Percentiles rank a stretch among this genome's conserved stretches.
Evolutionary conservation across 2,888 invertebrate species (phyloP).

Genomic region (Torymus auratus): DNA sequence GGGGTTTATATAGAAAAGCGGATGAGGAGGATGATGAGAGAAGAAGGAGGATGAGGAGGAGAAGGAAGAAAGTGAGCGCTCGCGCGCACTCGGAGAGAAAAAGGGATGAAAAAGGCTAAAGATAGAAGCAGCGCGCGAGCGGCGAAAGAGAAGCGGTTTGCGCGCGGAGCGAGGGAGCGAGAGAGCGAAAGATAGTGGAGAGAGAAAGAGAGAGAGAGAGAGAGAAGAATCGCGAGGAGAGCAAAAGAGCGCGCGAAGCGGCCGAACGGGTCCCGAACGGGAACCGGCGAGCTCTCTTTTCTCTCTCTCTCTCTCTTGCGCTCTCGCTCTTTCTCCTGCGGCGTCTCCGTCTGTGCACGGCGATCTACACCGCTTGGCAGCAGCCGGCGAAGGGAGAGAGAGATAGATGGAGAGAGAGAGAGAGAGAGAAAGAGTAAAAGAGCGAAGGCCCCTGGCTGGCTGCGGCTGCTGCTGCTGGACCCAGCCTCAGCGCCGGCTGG

Average conservation of each 20-base stretch:
- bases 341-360: neutral
- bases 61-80: conserved; percentile 55
- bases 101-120: conserved; percentile 33
- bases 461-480: conserved; percentile 63
- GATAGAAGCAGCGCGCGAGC: neutral
- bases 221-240: conserved; percentile 24
- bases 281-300: conserved; percentile 45
- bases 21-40: no score
- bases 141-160: neutral
- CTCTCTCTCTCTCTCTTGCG: conserved; percentile 51
- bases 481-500: conserved; percentile 66
- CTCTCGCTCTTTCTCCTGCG: conserved; percentile 20
- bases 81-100: conserved; percentile 19
- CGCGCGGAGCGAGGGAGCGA: conserved; percentile 45
- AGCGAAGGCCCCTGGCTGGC: conserved; percentile 64
- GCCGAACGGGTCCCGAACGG: conserved; percentile 71
- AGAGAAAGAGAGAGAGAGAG: conserved; percentile 20
- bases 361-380: conserved; percentile 7
- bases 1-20: no score
- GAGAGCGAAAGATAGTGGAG: conserved; percentile 36
- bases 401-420: conserved; percentile 60
- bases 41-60: conserved; percentile 39
- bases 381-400: conserved; percentile 40
- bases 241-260: conserved; percentile 63
- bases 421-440: conserved; percentile 61